Conservation (phyloP, 2,797 vertebrate species). For the Microctenopoma lineatum region DNA sequence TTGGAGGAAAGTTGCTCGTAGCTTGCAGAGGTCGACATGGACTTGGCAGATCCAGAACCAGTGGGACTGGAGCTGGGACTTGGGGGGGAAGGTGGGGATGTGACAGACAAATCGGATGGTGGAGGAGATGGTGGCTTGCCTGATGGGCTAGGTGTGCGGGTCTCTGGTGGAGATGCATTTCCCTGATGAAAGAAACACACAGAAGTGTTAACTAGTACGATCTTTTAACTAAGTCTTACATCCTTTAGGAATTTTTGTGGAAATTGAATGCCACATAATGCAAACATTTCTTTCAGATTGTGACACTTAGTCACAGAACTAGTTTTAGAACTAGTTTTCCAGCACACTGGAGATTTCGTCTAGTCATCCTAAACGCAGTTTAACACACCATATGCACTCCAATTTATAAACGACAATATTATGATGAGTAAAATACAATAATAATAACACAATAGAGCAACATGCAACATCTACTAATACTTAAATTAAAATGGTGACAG, state of each 20-base stretch:
- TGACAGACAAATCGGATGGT: conserved; percentile 46
- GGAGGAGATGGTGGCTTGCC: conserved; percentile 59
- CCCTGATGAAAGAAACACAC: conserved; percentile 60
- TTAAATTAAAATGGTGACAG: conserved; percentile 4
- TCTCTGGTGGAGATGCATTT: conserved; percentile 71
- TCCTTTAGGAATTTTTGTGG: neutral
- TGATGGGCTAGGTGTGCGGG: conserved; percentile 61
- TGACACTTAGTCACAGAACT: neutral
- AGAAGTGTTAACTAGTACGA: neutral
- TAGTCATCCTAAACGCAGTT: conserved; percentile 3
- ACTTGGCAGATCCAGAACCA: conserved; percentile 64
- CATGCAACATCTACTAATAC: neutral
- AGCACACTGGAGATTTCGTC: neutral
- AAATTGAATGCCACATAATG: neutral
- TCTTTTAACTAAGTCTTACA: neutral
- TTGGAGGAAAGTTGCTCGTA: conserved; percentile 77
- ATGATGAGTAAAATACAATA: no score
- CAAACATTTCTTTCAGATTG: neutral
- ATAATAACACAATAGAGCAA: no score
- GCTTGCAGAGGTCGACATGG: conserved; percentile 70
- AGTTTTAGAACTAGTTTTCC: neutral
- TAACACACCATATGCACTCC: neutral
- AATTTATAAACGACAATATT: neutral
- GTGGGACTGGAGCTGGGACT: conserved; percentile 70
- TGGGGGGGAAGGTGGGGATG: conserved; percentile 60